Evolutionary conservation across 2,888 invertebrate species (phyloP), one percentile per base, ranked within the genome.

Genomic region (Drosophila neotestacea): DNA sequence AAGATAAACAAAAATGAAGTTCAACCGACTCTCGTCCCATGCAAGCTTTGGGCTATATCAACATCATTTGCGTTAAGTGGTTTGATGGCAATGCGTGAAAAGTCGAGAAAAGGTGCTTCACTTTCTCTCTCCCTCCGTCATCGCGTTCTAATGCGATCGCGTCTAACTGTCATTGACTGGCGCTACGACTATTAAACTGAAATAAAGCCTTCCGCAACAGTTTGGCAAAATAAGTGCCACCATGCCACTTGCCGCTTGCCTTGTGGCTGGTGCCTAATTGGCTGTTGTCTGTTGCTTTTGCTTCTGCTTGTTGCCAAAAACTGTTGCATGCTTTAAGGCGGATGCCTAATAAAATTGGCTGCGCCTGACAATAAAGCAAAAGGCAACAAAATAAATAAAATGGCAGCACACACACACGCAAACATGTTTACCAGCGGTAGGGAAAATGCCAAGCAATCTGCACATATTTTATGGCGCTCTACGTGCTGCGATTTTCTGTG

Each of bases 41-140:
- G 58, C n/a, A 30, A 30, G 39, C 48, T 30, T 39, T 59, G n/a
- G 60, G 72, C 87, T 78, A 71, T 86, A 84, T 88, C 79, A 89
- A 89, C 89, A 85, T 85, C 72, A 85, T 89, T 89, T 85, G 85
- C 85, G 84, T 85, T 89, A 87, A 85, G 86, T 86, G 86, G 79
- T 71, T 78, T 68, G 71, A 73, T 80, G 71, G 78, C 70, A 80
- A 85, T 84, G 82, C 77, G 87, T 62, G 66, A 77, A 78, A 83
- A 80, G 70, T 79, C 69, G 69, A 75, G 1, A 44, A 10, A 7
- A 56, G 9, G 22, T 22, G 22, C 22, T 22, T 22, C 22, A 22
- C 27, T n/a, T 9, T 7, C 34, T 13, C 11, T 10, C 13, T 41
- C 7, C 6, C 32, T 6, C 34, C 22, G 22, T 22, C 22, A 22